Percentiles rank a stretch among this genome's conserved stretches.
Conservation (phyloP, 2,888 invertebrate species). For the Pterostichus niger region DNA sequence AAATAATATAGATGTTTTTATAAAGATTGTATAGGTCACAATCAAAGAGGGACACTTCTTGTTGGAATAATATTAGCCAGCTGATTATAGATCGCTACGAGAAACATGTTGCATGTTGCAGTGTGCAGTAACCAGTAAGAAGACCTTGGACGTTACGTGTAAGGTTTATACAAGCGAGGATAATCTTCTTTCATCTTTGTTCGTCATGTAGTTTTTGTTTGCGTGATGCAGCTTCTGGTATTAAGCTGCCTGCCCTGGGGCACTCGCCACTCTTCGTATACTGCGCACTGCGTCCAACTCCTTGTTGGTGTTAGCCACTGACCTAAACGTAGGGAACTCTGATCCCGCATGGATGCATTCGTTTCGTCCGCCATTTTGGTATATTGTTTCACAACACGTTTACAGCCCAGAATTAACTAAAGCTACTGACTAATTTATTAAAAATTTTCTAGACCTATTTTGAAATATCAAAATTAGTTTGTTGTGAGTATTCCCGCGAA, state of each 20-base stretch:
- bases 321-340: too few relatives aligned
- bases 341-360: too few relatives aligned
- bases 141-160: constrained; percentile 59
- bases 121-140: constrained; percentile 14
- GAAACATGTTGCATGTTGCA: constrained; percentile 17
- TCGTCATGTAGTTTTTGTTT: constrained; percentile 74
- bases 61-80: constrained; percentile 14
- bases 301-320: neutral
- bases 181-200: constrained; percentile 76
- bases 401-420: too few relatives aligned
- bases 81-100: constrained; percentile 9
- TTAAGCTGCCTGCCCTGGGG: constrained; percentile 74
- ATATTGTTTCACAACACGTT: too few relatives aligned
- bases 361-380: too few relatives aligned
- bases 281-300: constrained; percentile 1
- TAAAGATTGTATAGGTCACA: too few relatives aligned
- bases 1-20: too few relatives aligned
- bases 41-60: too few relatives aligned
- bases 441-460: neutral
- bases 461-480: neutral
- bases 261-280: constrained; percentile 72
- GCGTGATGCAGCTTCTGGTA: constrained; percentile 77
- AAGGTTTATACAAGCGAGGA: constrained; percentile 68
- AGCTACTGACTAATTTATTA: too few relatives aligned
- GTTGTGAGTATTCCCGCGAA: too few relatives aligned